These are phyloP conservation scores for Tachina grossa DNA, from an alignment of 2,888 invertebrate species.

Conservation along the genomic window DNA sequence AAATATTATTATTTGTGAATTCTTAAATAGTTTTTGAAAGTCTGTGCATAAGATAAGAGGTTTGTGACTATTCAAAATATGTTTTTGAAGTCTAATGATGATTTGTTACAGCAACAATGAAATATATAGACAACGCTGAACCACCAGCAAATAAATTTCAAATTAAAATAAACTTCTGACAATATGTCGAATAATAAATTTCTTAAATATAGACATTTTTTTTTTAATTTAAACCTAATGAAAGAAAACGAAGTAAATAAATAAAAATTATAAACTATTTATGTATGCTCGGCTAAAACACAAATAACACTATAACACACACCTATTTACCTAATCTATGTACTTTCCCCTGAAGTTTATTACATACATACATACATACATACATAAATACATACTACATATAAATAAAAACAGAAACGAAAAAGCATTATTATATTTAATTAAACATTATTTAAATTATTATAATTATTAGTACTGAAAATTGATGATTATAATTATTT, in stretches of 20 bases:
- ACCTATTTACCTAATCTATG: conserved; percentile 20
- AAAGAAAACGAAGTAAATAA: conserved; percentile 14
- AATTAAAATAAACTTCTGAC: too few relatives aligned
- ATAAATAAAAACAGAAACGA: not conserved
- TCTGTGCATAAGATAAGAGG: too few relatives aligned
- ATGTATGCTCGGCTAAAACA: conserved; percentile 47
- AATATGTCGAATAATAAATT: too few relatives aligned
- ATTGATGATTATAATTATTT: conserved; percentile 41
- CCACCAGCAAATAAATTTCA: too few relatives aligned
- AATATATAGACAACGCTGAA: too few relatives aligned
- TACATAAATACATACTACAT: too few relatives aligned
- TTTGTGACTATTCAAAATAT: too few relatives aligned
- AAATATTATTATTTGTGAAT: too few relatives aligned
- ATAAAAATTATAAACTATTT: conserved; percentile 41
- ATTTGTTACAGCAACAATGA: too few relatives aligned
- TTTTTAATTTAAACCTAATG: conserved; percentile 7
- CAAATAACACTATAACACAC: conserved; percentile 12
- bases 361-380: not conserved
- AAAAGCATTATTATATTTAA: conserved; percentile 26
- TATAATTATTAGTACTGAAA: conserved; percentile 56
- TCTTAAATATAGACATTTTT: too few relatives aligned
- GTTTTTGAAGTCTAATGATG: too few relatives aligned
- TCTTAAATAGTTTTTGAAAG: too few relatives aligned
- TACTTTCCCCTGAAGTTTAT: conserved; percentile 39
- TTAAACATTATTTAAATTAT: conserved; percentile 55